Percentiles rank a stretch among this genome's conserved stretches.
Conservation (phyloP, 2,797 vertebrate genomes). For the Pampus argenteus region DNA sequence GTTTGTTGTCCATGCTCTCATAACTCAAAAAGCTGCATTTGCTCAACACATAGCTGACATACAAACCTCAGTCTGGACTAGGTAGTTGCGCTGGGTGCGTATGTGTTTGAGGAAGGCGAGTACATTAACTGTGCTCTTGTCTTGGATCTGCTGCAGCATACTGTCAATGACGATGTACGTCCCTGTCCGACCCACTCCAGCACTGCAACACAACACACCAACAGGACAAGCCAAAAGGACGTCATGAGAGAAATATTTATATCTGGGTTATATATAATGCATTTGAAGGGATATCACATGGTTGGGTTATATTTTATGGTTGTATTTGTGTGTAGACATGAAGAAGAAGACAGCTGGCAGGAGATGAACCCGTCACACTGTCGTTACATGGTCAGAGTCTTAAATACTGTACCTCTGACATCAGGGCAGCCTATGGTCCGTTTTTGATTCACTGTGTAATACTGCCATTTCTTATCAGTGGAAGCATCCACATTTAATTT, state of each 20-base stretch:
- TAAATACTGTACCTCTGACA: neutral
- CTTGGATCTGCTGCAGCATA: slow-evolving; percentile 95
- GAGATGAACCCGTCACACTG: neutral
- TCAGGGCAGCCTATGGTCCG: neutral
- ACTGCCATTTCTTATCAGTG: neutral
- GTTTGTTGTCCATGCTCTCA: neutral
- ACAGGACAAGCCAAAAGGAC: neutral
- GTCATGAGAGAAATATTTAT: neutral
- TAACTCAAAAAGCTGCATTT: neutral
- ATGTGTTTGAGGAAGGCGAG: slow-evolving; percentile 97
- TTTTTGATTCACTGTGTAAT: neutral
- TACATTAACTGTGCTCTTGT: slow-evolving; percentile 93
- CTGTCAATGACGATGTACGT: slow-evolving; percentile 97
- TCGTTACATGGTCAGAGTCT: neutral
- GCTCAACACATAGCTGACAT: neutral
- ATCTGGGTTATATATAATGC: neutral
- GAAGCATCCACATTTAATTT: neutral
- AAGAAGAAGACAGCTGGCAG: neutral
- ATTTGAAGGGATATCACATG: neutral
- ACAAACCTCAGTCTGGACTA: slow-evolving; percentile 94
- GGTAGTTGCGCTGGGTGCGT: slow-evolving; percentile 96
- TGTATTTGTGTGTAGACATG: neutral
- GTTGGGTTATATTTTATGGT: neutral
- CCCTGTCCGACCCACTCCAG: slow-evolving; percentile 95
- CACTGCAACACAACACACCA: slow-evolving; percentile 78